These are phyloP conservation scores for Mystacornis crossleyi DNA, from an alignment of 2,113 vertebrate species.

Conservation along the genomic window DNA sequence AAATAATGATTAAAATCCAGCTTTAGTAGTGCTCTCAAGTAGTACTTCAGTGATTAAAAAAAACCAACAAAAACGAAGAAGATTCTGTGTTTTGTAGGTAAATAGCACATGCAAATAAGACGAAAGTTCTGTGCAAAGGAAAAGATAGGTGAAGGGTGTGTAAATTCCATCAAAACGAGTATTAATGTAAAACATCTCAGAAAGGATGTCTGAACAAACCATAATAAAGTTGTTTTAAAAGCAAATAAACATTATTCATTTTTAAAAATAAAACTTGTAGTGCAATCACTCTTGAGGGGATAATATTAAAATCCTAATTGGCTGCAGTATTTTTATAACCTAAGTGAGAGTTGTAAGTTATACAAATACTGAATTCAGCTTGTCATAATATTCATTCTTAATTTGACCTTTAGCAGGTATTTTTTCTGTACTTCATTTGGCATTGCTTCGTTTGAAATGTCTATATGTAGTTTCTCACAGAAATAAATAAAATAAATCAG, in stretches of 20 bases:
- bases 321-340: neutral
- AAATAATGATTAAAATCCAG: neutral
- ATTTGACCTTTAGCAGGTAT: neutral
- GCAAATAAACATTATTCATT: neutral
- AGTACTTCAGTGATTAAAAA: neutral
- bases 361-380: neutral
- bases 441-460: neutral
- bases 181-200: neutral
- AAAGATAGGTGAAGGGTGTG: neutral
- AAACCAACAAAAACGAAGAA: neutral
- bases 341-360: neutral
- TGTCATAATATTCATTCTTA: neutral
- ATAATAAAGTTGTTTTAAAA: neutral
- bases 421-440: neutral
- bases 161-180: neutral
- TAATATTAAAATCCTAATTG: neutral
- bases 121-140: neutral
- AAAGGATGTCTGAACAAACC: neutral
- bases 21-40: neutral
- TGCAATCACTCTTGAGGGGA: neutral
- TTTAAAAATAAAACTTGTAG: neutral
- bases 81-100: neutral
- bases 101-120: neutral
- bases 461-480: neutral
- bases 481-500: neutral